phyloP scores from a whole-genome alignment of 1,140 invertebrate genomes.

The Meloidogyne floridensis region DNA sequence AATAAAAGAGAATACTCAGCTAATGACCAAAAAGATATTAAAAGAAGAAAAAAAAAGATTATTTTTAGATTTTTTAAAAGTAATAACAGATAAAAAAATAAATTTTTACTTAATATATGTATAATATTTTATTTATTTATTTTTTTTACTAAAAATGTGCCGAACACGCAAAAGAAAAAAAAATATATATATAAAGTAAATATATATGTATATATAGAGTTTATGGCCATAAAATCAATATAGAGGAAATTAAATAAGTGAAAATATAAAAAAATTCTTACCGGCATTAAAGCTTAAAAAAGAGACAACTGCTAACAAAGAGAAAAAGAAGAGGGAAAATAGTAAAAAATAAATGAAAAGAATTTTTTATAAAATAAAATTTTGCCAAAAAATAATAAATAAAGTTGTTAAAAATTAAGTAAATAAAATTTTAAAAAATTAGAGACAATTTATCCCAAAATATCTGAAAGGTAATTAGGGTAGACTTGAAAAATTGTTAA shows the following conservation, averaged over 20 bases:
- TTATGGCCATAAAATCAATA: neutral
- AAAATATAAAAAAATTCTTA: neutral
- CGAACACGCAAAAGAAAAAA: neutral
- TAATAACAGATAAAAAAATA: too few relatives aligned
- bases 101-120: too few relatives aligned
- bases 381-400: neutral
- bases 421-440: neutral
- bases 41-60: too few relatives aligned
- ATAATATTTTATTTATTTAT: too few relatives aligned
- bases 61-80: too few relatives aligned
- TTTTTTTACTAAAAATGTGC: neutral
- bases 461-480: too few relatives aligned
- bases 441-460: too few relatives aligned
- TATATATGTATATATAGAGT: neutral
- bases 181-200: neutral
- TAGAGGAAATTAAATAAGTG: neutral
- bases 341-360: neutral
- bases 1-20: too few relatives aligned
- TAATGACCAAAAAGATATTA: too few relatives aligned
- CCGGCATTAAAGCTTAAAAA: slow-evolving; percentile 1
- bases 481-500: too few relatives aligned
- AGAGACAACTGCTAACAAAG: neutral
- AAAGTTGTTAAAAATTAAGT: too few relatives aligned
- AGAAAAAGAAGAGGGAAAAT: neutral
- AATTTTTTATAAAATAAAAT: neutral